Conservation (phyloP, 2,113 vertebrate species). For the Numida meleagris region DNA sequence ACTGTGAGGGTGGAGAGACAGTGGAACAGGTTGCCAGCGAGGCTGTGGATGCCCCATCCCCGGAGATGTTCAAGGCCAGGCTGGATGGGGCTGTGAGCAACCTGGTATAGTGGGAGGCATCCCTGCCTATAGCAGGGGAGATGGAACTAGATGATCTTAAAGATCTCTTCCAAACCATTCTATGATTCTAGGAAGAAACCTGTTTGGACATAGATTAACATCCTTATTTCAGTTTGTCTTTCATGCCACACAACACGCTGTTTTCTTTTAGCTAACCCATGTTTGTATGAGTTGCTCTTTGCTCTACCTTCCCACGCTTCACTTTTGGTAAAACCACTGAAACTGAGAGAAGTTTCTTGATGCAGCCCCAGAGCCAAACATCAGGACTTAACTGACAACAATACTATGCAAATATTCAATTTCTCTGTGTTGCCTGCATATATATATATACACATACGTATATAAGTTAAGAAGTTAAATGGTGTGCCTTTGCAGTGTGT, state of each 20-base stretch:
- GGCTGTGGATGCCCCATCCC: too few relatives aligned
- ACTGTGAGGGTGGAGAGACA: too few relatives aligned
- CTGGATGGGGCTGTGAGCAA: too few relatives aligned
- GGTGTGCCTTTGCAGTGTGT: fast-evolving
- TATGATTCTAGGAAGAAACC: background rate
- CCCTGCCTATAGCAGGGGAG: too few relatives aligned
- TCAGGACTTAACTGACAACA: background rate
- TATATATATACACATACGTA: too few relatives aligned
- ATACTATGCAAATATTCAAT: fast-evolving
- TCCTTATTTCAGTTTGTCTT: background rate
- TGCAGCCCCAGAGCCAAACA: fast-evolving
- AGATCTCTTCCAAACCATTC: too few relatives aligned
- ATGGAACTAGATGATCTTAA: too few relatives aligned
- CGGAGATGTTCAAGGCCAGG: too few relatives aligned
- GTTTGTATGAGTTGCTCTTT: background rate
- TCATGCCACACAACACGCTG: fast-evolving
- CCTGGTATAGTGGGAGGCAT: too few relatives aligned
- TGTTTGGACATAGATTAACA: background rate
- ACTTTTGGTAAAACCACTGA: background rate
- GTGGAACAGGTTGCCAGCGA: too few relatives aligned
- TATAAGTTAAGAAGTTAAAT: background rate
- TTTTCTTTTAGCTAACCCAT: fast-evolving
- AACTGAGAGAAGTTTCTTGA: fast-evolving
- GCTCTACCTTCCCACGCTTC: background rate
- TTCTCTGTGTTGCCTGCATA: background rate